Conservation (phyloP, 2,797 vertebrate genomes). For the Sebastolobus altivelis region DNA sequence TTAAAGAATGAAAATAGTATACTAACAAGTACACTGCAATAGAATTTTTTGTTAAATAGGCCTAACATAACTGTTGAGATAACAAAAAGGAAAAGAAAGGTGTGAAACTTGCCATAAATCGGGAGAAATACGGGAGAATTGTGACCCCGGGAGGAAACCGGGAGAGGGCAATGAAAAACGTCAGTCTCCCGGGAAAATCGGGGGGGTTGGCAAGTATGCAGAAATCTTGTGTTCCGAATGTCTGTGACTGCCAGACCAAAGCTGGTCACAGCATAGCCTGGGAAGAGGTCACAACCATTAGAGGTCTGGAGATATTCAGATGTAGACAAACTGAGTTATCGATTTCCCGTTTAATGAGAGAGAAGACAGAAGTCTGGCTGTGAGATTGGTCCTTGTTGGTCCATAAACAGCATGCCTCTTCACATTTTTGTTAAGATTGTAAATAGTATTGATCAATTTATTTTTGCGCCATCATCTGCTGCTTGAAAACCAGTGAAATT, state of each 20-base stretch:
- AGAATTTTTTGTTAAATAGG: no score
- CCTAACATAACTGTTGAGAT: no score
- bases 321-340: not conserved
- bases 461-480: conserved; percentile 4
- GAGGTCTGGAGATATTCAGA: not conserved
- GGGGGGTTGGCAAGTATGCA: no score
- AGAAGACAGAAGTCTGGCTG: not conserved
- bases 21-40: no score
- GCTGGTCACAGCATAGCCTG: not conserved
- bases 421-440: not conserved
- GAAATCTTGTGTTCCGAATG: not conserved
- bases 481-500: conserved; percentile 15
- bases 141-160: no score
- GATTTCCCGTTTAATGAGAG: not conserved
- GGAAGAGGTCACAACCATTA: not conserved
- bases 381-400: not conserved
- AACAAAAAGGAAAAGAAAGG: no score
- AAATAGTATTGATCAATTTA: not conserved
- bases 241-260: not conserved
- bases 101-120: no score
- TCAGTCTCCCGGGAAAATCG: no score
- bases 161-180: no score
- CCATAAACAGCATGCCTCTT: not conserved
- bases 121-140: no score
- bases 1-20: no score